Evolutionary conservation across 2,888 invertebrate genomes (phyloP).

Genomic region (Xylota sylvarum): DNA sequence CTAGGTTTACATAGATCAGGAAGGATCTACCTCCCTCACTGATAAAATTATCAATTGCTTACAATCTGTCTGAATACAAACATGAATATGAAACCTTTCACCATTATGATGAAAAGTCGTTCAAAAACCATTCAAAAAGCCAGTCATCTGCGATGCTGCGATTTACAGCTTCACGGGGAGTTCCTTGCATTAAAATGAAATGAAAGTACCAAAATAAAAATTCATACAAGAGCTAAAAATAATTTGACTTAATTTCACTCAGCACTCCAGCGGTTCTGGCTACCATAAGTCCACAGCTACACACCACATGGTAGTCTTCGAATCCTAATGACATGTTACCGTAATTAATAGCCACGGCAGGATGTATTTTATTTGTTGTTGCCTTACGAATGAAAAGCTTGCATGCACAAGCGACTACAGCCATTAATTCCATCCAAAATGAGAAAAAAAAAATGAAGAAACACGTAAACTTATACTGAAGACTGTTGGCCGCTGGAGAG

Average conservation of each 20-base stretch:
- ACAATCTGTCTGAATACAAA: too few species aligned
- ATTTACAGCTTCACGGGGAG: too few species aligned
- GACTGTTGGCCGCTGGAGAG: constrained; percentile 38
- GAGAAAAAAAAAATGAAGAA: constrained; percentile 17
- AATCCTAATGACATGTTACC: constrained; percentile 74
- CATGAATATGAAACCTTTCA: too few species aligned
- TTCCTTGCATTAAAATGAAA: too few species aligned
- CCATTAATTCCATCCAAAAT: constrained; percentile 62
- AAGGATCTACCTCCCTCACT: too few species aligned
- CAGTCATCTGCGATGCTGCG: too few species aligned
- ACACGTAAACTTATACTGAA: constrained; percentile 10
- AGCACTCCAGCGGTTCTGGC: constrained; percentile 27
- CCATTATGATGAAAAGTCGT: too few species aligned
- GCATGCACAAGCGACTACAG: constrained; percentile 65
- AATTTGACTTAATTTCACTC: constrained; percentile 51
- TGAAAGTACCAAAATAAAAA: neutral
- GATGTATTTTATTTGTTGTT: constrained; percentile 73
- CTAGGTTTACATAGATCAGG: too few species aligned
- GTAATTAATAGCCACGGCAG: constrained; percentile 76
- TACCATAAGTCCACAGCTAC: constrained; percentile 45
- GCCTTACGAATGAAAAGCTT: constrained; percentile 60
- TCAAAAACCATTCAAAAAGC: too few species aligned
- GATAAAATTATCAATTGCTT: too few species aligned
- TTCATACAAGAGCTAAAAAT: neutral
- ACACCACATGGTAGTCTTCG: constrained; percentile 58